Base-by-base conservation (phyloP, 2,888 invertebrate genomes). In the Pristionchus arcanus region DNA sequence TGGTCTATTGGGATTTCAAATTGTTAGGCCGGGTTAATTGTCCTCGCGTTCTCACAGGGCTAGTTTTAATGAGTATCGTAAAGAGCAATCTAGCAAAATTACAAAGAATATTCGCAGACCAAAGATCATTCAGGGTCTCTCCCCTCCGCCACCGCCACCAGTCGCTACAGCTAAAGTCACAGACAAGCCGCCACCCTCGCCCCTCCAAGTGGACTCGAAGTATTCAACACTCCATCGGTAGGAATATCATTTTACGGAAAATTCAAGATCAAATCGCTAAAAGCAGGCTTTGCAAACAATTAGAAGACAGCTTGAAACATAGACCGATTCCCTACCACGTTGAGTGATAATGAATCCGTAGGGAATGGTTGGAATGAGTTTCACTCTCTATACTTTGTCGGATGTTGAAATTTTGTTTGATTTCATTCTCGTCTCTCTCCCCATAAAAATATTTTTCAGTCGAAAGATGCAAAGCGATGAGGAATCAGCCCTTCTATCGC, bases 401-500 rank as follows among this genome's bases (percentile, higher is more conserved):
- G 11, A 13, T 71, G 34, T 31, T 9, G 4, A 2, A 31, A 68
- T 68, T 15, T 34, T 2, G 1, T 31, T 68, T 21, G 31, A 19
- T 68, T 42, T 3, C 5, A 3, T 49, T 49, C 13, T 49, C 7
- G 11, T 49, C 42, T 49, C 9, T 42, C 9, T 42, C 9, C 42
- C 9, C 42, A 7, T 9, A 55, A 16, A 55, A 77, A 34, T 21
- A 2, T 37, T 71, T 31, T 88, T 15, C 55, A 88, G 87, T 15
- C 55, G 89, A 4, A 89, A 83, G 53, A n/a, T 53, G 11, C 37
- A 81, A 49, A 89, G 83, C 31, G 90, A 91, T 53, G 93, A 93
- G 85, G 92, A 92, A 37, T 90, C 91, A 28, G 92, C 92, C 34
- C 90, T 92, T 63, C 88, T 94, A 28, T 91, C 91, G 25, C 87